A percentile compares a stretch with the other conserved stretches of the same genome.
phyloP scores from a whole-genome alignment of 1,140 invertebrate species.

The Spodoptera litura region DNA sequence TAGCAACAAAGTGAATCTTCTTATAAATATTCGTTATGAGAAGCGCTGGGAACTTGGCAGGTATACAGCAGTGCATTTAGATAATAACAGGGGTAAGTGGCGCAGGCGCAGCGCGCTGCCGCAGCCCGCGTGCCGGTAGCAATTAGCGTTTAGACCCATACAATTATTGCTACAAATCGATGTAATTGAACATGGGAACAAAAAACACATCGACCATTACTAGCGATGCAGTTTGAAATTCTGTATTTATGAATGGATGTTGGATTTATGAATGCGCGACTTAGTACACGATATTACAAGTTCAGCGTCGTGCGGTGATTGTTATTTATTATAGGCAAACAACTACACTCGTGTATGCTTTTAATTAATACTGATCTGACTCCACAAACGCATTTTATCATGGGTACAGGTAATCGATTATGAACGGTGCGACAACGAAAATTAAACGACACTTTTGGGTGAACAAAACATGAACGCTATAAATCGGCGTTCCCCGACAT shows the following conservation, averaged over 20 bases:
- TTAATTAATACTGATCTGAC: constrained; percentile 28
- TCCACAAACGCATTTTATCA: constrained; percentile 68
- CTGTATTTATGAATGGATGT: constrained; percentile 17
- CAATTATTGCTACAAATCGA: constrained; percentile 47
- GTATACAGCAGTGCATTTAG: constrained; percentile 53
- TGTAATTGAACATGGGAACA: constrained; percentile 45
- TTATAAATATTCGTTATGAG: constrained; percentile 22
- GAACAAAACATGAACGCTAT: constrained; percentile 75
- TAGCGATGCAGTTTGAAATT: neutral
- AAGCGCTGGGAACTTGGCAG: constrained; percentile 46
- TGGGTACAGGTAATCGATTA: constrained; percentile 81
- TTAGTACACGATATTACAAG: neutral
- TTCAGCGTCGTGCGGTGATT: neutral
- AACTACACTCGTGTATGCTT: neutral
- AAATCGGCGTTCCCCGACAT: constrained; percentile 73
- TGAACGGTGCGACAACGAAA: constrained; percentile 74
- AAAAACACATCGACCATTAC: constrained; percentile 16
- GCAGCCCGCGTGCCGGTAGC: constrained; percentile 60
- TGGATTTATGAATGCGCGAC: neutral
- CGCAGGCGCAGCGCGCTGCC: constrained; percentile 55
- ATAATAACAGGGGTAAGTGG: constrained; percentile 65
- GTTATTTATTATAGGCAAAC: neutral
- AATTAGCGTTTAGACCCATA: constrained; percentile 54
- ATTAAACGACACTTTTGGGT: constrained; percentile 82
- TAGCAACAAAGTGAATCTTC: constrained; percentile 15